phyloP scores from a whole-genome alignment of 1,140 invertebrate genomes.

The Hycleus cichorii region DNA sequence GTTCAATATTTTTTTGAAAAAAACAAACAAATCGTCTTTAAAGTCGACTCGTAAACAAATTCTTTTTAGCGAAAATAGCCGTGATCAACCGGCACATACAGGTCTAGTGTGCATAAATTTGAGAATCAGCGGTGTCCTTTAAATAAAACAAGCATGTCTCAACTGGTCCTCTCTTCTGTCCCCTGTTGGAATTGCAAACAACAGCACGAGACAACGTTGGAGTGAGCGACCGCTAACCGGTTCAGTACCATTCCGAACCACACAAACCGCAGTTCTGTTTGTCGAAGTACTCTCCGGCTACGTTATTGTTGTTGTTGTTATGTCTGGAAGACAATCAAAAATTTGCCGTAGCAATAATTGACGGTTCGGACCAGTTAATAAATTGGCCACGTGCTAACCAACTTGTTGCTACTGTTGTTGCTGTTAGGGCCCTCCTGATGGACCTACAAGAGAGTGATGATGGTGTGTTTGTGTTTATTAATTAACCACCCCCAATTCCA shows the following conservation, averaged over 20 bases:
- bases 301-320: background rate
- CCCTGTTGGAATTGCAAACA: constrained; percentile 8
- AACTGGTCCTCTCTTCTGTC: background rate
- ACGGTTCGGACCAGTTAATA: background rate
- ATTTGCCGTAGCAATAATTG: background rate
- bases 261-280: background rate
- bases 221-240: constrained; percentile 15
- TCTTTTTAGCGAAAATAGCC: too few relatives aligned
- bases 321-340: background rate
- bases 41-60: too few relatives aligned
- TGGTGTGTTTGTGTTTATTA: too few relatives aligned
- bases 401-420: constrained; percentile 8
- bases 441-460: too few relatives aligned
- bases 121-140: too few relatives aligned
- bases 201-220: background rate
- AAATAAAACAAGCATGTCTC: background rate
- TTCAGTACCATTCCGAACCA: constrained; percentile 3
- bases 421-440: too few relatives aligned
- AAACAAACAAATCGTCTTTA: too few relatives aligned
- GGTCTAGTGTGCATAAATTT: too few relatives aligned
- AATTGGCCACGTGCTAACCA: constrained; percentile 8
- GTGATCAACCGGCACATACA: too few relatives aligned
- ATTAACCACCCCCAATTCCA: too few relatives aligned
- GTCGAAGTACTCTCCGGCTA: background rate
- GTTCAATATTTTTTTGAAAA: too few relatives aligned